Conservation (phyloP, 1,140 invertebrate genomes). For the Ladona fulva region DNA sequence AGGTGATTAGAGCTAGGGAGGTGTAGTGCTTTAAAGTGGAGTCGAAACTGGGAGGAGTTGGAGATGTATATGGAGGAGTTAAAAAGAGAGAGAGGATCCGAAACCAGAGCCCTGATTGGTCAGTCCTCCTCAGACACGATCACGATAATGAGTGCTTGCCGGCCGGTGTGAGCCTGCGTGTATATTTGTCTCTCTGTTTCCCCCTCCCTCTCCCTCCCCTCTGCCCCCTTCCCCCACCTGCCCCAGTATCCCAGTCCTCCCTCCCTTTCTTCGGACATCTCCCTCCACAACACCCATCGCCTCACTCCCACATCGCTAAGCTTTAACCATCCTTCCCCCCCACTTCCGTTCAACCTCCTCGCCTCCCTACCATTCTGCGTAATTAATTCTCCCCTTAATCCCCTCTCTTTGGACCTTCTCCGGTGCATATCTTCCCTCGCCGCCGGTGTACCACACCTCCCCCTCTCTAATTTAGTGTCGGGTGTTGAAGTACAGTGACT, state of each 20-base stretch:
- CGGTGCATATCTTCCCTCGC: not conserved
- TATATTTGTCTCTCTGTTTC: not conserved
- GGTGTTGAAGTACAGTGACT: not conserved
- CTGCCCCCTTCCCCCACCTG: not conserved
- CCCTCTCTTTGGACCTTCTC: not conserved
- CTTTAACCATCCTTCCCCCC: not conserved
- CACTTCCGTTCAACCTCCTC: not conserved
- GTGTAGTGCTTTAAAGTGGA: not conserved
- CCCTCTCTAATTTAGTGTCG: slow-evolving; percentile 4
- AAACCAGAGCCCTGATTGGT: not conserved
- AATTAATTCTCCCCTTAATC: not conserved
- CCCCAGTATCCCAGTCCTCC: not conserved
- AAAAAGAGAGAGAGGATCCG: not conserved
- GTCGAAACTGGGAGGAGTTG: not conserved
- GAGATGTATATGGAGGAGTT: not conserved
- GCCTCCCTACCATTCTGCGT: not conserved
- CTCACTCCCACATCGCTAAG: not conserved
- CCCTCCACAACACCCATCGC: not conserved
- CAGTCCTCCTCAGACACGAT: not conserved
- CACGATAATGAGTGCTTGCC: slow-evolving; percentile 1
- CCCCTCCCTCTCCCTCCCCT: not conserved
- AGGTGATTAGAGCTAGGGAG: not conserved
- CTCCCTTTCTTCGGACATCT: not conserved
- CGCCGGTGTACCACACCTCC: not conserved
- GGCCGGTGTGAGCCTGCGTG: not conserved